A percentile compares a stretch with the other conserved stretches of the same genome.
Conservation (phyloP, 2,888 invertebrate genomes). For the Hoplodrina ambigua region DNA sequence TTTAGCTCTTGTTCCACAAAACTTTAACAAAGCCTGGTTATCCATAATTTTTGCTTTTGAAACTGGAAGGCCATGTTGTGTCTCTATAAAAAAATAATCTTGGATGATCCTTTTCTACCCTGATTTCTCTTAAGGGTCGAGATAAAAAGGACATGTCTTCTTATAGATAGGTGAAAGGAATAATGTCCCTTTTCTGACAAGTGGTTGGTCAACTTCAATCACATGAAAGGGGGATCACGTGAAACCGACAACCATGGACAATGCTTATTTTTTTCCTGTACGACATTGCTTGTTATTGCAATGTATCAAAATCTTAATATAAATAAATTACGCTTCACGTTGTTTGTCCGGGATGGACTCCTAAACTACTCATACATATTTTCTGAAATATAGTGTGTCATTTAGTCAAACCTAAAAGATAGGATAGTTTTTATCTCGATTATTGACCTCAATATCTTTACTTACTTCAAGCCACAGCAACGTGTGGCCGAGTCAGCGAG, state of each 20-base stretch:
- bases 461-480: constrained; percentile 48
- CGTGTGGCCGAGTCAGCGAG: too few relatives aligned
- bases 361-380: too few relatives aligned
- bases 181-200: constrained; percentile 37
- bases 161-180: constrained; percentile 40
- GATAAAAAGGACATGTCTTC: constrained; percentile 55
- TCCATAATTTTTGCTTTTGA: constrained; percentile 50
- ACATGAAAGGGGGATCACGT: constrained; percentile 41
- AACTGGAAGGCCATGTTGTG: constrained; percentile 41
- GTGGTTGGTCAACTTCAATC: constrained; percentile 49
- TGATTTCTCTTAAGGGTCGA: constrained; percentile 59
- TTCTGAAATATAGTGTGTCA: too few relatives aligned
- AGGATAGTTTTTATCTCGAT: too few relatives aligned
- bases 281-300: constrained; percentile 43
- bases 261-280: too few relatives aligned
- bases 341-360: too few relatives aligned
- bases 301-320: constrained; percentile 32
- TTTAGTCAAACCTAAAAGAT: too few relatives aligned
- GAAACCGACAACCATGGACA: too few relatives aligned
- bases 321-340: too few relatives aligned
- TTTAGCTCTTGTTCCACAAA: constrained; percentile 45
- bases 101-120: constrained; percentile 56
- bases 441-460: too few relatives aligned
- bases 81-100: constrained; percentile 56
- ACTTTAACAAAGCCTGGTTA: constrained; percentile 47